phyloP scores from a whole-genome alignment of 2,888 invertebrate species.

The Spodoptera picta region DNA sequence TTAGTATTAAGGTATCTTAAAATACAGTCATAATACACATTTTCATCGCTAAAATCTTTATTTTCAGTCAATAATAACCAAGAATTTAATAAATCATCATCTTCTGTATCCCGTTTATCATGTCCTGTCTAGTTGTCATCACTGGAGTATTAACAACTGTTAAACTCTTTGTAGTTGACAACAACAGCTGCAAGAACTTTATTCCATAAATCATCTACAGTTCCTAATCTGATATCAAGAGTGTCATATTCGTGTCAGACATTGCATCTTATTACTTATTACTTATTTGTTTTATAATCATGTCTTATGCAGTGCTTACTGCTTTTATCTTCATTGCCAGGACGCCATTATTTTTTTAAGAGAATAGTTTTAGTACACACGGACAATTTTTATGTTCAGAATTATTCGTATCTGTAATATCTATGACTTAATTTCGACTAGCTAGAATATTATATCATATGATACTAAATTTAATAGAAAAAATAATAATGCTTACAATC shows the following conservation, averaged over 20 bases:
- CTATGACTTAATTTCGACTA: no score
- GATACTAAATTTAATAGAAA: no score
- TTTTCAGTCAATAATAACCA: slow-evolving; percentile 19
- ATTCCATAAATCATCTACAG: slow-evolving; percentile 35
- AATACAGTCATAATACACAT: no score
- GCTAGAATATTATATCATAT: no score
- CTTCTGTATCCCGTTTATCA: slow-evolving; percentile 21
- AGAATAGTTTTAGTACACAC: no score
- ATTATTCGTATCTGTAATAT: no score
- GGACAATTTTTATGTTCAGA: no score
- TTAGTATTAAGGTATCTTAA: no score
- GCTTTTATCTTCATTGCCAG: no score
- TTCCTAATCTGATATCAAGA: not conserved
- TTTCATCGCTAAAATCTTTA: no score
- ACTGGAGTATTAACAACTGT: slow-evolving; percentile 9
- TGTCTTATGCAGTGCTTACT: not conserved
- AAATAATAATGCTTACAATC: no score
- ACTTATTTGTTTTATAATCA: not conserved
- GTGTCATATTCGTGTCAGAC: not conserved
- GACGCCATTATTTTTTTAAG: no score
- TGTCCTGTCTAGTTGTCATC: slow-evolving; percentile 20
- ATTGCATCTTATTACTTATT: not conserved
- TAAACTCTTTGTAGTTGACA: slow-evolving; percentile 20
- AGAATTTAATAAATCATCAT: slow-evolving; percentile 20
- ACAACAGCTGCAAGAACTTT: slow-evolving; percentile 33